phyloP scores from a whole-genome alignment of 2,888 invertebrate species.

The Nomada hirtipes region DNA sequence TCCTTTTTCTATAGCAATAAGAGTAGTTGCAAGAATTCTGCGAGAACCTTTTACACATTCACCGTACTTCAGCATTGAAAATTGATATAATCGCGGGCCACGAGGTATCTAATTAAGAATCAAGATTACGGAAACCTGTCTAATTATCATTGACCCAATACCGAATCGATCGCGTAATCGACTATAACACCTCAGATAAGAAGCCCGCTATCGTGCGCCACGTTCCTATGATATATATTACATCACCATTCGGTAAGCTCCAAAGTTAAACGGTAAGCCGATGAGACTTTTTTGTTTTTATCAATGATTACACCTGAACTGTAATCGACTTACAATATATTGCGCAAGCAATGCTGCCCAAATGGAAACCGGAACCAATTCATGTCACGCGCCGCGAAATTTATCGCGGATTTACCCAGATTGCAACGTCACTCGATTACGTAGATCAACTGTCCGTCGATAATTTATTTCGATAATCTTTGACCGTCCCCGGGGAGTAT shows the following conservation, averaged over 20 bases:
- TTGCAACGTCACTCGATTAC: slow-evolving; percentile 9
- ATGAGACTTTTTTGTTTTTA: background rate
- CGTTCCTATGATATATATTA: background rate
- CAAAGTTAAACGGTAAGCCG: background rate
- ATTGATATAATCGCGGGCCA: too few relatives aligned
- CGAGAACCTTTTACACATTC: too few relatives aligned
- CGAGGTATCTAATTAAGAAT: background rate
- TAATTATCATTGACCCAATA: background rate
- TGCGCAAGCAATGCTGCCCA: background rate
- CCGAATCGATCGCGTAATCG: slow-evolving; percentile 3
- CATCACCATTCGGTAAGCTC: background rate
- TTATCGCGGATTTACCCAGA: background rate
- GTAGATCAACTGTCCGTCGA: slow-evolving; percentile 6
- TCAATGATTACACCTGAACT: background rate
- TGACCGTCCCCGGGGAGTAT: slow-evolving; percentile 15
- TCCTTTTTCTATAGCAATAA: too few relatives aligned
- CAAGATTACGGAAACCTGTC: background rate
- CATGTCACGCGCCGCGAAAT: background rate
- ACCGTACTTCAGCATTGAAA: too few relatives aligned
- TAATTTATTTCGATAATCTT: slow-evolving; percentile 55
- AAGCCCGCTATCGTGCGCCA: background rate
- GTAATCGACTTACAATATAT: background rate
- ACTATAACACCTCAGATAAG: background rate
- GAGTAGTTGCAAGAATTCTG: too few relatives aligned
- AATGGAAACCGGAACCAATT: background rate